Evolutionary conservation across 2,888 invertebrate genomes (phyloP).

Genomic region (Lordiphosa andalusiaca): DNA sequence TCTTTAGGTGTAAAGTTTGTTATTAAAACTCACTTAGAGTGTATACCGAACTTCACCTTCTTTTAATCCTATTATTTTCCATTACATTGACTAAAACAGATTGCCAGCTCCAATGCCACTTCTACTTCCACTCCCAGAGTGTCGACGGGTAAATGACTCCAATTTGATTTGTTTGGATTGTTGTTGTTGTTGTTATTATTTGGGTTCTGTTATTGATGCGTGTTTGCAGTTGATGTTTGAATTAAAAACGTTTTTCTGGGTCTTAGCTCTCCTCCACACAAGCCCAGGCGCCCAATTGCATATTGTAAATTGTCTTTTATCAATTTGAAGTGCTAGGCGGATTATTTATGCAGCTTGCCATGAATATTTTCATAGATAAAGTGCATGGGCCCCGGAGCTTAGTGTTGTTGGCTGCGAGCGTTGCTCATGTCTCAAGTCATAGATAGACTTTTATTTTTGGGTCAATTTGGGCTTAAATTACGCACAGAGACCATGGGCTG

Average conservation of each 20-base stretch:
- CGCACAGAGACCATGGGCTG: slow-evolving; percentile 51
- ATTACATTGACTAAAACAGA: slow-evolving; percentile 37
- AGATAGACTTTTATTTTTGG: slow-evolving; percentile 50
- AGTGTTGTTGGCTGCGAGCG: slow-evolving; percentile 9
- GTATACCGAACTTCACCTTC: slow-evolving; percentile 30
- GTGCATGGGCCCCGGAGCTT: slow-evolving; percentile 39
- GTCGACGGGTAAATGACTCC: slow-evolving; percentile 71
- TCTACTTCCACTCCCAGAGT: slow-evolving; percentile 28
- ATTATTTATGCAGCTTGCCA: slow-evolving; percentile 70
- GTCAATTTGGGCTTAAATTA: slow-evolving; percentile 74
- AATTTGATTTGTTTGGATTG: slow-evolving; percentile 69
- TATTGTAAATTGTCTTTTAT: slow-evolving; percentile 73
- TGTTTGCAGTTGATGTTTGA: slow-evolving; percentile 18
- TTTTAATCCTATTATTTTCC: slow-evolving; percentile 19
- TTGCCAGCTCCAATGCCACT: slow-evolving; percentile 31
- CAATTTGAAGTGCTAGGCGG: slow-evolving; percentile 70
- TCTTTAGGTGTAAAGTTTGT: not conserved
- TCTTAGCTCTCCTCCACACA: slow-evolving; percentile 26
- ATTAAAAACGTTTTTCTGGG: slow-evolving; percentile 27
- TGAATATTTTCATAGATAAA: slow-evolving; percentile 68
- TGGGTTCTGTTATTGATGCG: slow-evolving; percentile 44
- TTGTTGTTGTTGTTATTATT: slow-evolving; percentile 16
- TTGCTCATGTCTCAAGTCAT: slow-evolving; percentile 30
- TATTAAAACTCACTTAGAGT: slow-evolving; percentile 20
- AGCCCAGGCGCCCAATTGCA: slow-evolving; percentile 26